These are phyloP conservation scores for Sebastes aleutianus DNA, from an alignment of 2,797 vertebrate species.

Conservation along the genomic window DNA sequence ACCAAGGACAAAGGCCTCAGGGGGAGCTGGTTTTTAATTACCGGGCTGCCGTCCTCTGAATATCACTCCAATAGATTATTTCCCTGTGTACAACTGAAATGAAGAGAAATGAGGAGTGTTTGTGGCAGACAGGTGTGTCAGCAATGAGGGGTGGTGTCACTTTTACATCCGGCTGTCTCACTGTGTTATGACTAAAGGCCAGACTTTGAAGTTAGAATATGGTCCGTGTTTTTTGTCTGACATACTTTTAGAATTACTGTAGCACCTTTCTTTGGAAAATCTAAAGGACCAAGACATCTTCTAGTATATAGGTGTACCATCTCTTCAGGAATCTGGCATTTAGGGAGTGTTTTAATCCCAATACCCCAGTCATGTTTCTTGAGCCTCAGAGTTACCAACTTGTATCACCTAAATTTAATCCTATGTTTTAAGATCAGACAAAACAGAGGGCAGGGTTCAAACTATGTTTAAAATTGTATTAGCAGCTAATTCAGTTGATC, in stretches of 20 bases:
- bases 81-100: constrained; percentile 32
- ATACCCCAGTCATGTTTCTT: neutral
- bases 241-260: neutral
- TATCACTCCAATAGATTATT: constrained; percentile 61
- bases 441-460: neutral
- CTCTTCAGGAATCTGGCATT: neutral
- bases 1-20: constrained; percentile 69
- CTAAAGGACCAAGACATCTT: neutral
- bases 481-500: neutral
- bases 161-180: neutral
- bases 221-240: neutral
- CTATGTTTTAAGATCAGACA: neutral
- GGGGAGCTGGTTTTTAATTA: constrained; percentile 74
- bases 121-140: constrained; percentile 33
- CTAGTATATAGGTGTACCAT: neutral
- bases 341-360: neutral
- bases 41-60: constrained; percentile 56
- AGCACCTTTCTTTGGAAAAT: neutral
- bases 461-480: neutral
- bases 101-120: constrained; percentile 36
- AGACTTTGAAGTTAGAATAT: neutral
- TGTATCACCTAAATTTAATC: neutral
- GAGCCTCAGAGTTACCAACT: neutral
- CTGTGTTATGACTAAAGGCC: neutral
- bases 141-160: neutral